Evolutionary conservation across 2,888 invertebrate species (phyloP).

Genomic region (Cinara cedri): DNA sequence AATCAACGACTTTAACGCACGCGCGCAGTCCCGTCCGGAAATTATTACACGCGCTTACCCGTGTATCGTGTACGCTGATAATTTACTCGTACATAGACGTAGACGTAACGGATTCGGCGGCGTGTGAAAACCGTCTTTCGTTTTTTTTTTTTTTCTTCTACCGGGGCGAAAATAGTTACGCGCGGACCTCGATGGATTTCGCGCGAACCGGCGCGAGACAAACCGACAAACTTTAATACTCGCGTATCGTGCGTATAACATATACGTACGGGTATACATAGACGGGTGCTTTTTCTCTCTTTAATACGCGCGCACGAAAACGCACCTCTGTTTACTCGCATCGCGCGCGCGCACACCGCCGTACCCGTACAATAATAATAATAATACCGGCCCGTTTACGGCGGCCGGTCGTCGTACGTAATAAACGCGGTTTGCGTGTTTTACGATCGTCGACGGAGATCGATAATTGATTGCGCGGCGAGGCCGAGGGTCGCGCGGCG

Average conservation of each 20-base stretch:
- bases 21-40: too few relatives aligned
- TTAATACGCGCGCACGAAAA: neutral
- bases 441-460: conserved; percentile 25
- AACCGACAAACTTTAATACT: neutral
- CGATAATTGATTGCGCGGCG: conserved; percentile 25
- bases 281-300: too few relatives aligned
- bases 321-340: conserved; percentile 18
- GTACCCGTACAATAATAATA: too few relatives aligned
- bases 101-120: neutral
- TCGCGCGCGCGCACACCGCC: neutral
- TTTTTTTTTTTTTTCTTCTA: too few relatives aligned
- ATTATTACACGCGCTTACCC: neutral
- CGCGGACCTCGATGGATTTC: neutral
- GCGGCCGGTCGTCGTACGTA: neutral
- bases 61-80: too few relatives aligned
- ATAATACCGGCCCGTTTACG: neutral
- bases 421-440: neutral
- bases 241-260: too few relatives aligned
- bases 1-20: conserved; percentile 19
- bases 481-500: neutral
- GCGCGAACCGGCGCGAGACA: neutral
- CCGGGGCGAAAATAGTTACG: conserved; percentile 6
- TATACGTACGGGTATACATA: too few relatives aligned
- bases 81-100: too few relatives aligned
- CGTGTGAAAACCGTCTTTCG: neutral